A percentile compares a stretch with the other conserved stretches of the same genome.
Evolutionary conservation across 2,888 invertebrate genomes (phyloP).

Genomic region (Dynastes tityus): DNA sequence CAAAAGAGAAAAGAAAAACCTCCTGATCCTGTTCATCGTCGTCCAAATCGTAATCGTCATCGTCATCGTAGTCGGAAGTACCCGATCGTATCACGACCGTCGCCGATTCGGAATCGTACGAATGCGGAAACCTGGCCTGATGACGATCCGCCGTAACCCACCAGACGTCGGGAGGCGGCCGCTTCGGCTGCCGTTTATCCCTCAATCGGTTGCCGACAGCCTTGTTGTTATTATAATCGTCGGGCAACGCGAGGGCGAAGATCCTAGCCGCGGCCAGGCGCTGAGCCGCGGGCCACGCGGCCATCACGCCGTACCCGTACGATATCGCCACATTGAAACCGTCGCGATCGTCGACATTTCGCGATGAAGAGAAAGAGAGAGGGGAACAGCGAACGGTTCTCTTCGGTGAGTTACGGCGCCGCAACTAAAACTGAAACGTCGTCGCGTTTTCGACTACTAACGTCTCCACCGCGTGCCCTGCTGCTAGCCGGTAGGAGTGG

Average conservation of each 20-base stretch:
- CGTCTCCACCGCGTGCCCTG: too few species aligned
- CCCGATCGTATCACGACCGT: slow-evolving; percentile 48
- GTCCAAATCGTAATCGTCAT: slow-evolving; percentile 43
- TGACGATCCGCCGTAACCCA: slow-evolving; percentile 32
- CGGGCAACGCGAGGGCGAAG: slow-evolving; percentile 66
- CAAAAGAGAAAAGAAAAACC: slow-evolving; percentile 22
- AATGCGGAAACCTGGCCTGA: slow-evolving; percentile 34
- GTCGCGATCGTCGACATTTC: neutral
- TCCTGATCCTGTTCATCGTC: slow-evolving; percentile 29
- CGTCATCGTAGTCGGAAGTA: slow-evolving; percentile 46
- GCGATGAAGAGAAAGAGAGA: neutral
- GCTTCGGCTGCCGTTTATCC: neutral
- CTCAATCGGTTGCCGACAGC: neutral
- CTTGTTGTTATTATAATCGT: neutral
- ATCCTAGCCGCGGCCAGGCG: slow-evolving; percentile 73
- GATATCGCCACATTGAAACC: slow-evolving; percentile 44
- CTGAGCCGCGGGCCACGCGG: slow-evolving; percentile 71
- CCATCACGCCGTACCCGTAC: slow-evolving; percentile 55
- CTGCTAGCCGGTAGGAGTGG: too few species aligned
- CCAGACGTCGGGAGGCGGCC: slow-evolving; percentile 24
- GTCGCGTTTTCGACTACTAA: too few species aligned
- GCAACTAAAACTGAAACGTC: neutral
- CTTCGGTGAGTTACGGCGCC: slow-evolving; percentile 10
- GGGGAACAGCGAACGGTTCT: neutral
- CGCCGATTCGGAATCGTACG: slow-evolving; percentile 49